Conservation (phyloP, 1,140 invertebrate genomes). For the Calosoma granatense region DNA sequence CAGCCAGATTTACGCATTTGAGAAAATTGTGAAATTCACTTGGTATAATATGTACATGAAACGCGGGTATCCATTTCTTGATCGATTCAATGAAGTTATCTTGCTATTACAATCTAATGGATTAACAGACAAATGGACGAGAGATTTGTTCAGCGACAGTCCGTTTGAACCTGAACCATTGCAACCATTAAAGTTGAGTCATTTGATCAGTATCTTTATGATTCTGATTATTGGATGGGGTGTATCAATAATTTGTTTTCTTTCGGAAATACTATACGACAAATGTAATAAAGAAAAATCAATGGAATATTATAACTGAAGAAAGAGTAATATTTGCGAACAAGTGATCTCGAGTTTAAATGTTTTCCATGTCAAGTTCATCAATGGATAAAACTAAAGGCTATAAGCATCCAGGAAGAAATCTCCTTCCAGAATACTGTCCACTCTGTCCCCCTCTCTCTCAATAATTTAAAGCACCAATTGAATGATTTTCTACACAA, state of each 20-base stretch:
- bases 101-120: neutral
- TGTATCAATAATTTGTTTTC: neutral
- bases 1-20: neutral
- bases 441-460: too few species aligned
- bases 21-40: neutral
- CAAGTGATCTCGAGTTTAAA: too few species aligned
- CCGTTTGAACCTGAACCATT: neutral
- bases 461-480: too few species aligned
- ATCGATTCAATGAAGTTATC: neutral
- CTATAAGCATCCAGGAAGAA: too few species aligned
- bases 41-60: neutral
- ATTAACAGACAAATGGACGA: neutral
- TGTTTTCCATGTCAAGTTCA: too few species aligned
- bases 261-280: neutral
- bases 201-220: neutral
- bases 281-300: too few species aligned
- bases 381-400: too few species aligned
- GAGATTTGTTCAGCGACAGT: neutral
- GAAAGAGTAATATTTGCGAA: too few species aligned
- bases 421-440: too few species aligned
- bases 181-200: neutral
- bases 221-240: neutral
- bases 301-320: too few species aligned
- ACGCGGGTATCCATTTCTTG: neutral
- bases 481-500: too few species aligned